Evolutionary conservation across 2,797 vertebrate genomes (phyloP).

Genomic region (Schizothorax lantsangensis): DNA sequence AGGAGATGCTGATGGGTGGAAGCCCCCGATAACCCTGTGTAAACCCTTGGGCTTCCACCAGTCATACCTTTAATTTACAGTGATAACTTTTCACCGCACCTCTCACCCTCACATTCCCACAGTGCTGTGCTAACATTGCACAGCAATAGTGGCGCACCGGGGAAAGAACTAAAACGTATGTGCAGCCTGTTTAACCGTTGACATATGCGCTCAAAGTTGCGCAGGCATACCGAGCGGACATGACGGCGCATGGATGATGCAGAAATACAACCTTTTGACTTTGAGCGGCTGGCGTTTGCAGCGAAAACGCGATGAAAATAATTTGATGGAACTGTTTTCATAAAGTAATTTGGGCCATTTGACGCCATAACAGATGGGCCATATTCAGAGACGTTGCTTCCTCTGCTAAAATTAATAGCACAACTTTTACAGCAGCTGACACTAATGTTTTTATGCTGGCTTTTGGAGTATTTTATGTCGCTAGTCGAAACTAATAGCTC

Average conservation of each 20-base stretch:
- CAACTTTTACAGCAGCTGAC: slow-evolving; percentile 62
- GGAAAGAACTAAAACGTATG: not conserved
- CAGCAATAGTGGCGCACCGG: slow-evolving; percentile 1
- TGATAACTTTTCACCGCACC: slow-evolving; percentile 51
- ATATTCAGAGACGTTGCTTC: slow-evolving; percentile 52
- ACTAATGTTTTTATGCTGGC: slow-evolving; percentile 57
- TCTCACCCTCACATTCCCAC: slow-evolving; percentile 18
- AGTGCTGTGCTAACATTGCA: slow-evolving; percentile 37
- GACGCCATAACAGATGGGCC: slow-evolving; percentile 61
- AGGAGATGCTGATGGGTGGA: slow-evolving; percentile 61
- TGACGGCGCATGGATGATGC: slow-evolving; percentile 6
- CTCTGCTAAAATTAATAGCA: slow-evolving; percentile 59
- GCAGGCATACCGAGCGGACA: not conserved
- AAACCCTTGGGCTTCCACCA: slow-evolving; percentile 61
- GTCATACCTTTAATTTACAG: slow-evolving; percentile 59
- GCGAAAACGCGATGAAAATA: slow-evolving; percentile 41
- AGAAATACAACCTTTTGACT: slow-evolving; percentile 46
- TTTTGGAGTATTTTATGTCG: slow-evolving; percentile 61
- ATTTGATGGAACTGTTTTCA: slow-evolving; percentile 47
- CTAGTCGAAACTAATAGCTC: slow-evolving; percentile 61
- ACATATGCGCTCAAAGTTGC: not conserved
- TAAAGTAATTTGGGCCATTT: slow-evolving; percentile 59
- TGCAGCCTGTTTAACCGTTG: not conserved
- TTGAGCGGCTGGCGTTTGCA: slow-evolving; percentile 32
- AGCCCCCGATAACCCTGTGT: slow-evolving; percentile 59